Conservation (phyloP, 2,113 vertebrate species). For the Alethe diademata region DNA sequence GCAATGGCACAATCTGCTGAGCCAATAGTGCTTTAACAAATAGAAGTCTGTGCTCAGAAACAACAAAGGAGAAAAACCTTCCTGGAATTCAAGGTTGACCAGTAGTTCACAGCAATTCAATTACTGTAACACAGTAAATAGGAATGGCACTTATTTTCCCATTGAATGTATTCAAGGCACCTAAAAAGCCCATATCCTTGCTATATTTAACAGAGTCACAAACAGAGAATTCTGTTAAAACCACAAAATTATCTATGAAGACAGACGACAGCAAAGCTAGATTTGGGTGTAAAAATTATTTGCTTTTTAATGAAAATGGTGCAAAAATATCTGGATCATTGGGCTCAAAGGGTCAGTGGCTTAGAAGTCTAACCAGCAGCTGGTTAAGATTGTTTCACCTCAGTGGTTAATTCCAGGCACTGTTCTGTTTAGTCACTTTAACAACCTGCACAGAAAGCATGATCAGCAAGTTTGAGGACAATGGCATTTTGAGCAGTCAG, state of each 20-base stretch:
- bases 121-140: background rate
- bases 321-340: background rate
- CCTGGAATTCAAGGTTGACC: slow-evolving; percentile 30
- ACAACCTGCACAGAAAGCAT: background rate
- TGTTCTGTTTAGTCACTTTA: background rate
- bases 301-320: background rate
- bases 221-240: background rate
- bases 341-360: background rate
- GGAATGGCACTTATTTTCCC: background rate
- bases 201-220: background rate
- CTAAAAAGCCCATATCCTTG: background rate
- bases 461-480: background rate
- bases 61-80: background rate
- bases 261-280: background rate
- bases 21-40: background rate
- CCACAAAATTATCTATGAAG: background rate
- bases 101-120: slow-evolving; percentile 15
- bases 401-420: background rate
- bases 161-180: background rate
- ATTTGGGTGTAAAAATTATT: background rate
- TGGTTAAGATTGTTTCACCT: background rate
- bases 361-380: background rate
- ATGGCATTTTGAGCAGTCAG: background rate
- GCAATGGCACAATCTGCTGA: slow-evolving; percentile 3
- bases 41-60: background rate